These are phyloP conservation scores for Characodon lateralis DNA, from an alignment of 2,797 vertebrate species.

Conservation along the genomic window DNA sequence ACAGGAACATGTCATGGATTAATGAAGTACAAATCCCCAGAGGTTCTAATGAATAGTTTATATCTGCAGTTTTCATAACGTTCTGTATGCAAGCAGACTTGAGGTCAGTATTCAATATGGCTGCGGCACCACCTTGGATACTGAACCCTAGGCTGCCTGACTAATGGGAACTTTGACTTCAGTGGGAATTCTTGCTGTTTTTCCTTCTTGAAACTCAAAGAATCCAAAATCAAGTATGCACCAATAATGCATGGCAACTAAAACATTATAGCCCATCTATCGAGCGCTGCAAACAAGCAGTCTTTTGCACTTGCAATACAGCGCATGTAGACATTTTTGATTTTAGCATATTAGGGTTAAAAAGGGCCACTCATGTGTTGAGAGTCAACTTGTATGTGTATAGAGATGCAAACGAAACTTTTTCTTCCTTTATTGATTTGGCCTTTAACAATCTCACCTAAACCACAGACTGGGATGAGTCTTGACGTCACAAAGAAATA, in stretches of 20 bases:
- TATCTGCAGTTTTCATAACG: not conserved
- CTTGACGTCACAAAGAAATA: slow-evolving; percentile 22
- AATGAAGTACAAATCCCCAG: not conserved
- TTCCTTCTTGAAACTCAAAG: not conserved
- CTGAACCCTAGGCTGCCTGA: not conserved
- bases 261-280: not conserved
- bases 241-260: not conserved
- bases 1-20: not conserved
- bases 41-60: not conserved
- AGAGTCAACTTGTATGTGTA: too few relatives aligned
- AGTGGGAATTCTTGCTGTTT: not conserved
- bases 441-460: not conserved
- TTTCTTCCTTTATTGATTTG: slow-evolving; percentile 10
- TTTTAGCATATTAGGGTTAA: too few relatives aligned
- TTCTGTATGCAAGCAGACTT: not conserved
- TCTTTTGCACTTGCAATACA: not conserved
- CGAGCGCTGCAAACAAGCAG: not conserved
- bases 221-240: not conserved
- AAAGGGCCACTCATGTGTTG: too few relatives aligned
- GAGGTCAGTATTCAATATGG: not conserved
- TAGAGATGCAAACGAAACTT: not conserved
- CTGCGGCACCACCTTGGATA: not conserved
- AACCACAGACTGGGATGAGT: slow-evolving; percentile 15
- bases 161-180: not conserved
- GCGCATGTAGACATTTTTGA: not conserved